Evolutionary conservation across 2,113 vertebrate genomes (phyloP), one percentile per base, ranked within the genome.

Genomic region (Centropristis striata): DNA sequence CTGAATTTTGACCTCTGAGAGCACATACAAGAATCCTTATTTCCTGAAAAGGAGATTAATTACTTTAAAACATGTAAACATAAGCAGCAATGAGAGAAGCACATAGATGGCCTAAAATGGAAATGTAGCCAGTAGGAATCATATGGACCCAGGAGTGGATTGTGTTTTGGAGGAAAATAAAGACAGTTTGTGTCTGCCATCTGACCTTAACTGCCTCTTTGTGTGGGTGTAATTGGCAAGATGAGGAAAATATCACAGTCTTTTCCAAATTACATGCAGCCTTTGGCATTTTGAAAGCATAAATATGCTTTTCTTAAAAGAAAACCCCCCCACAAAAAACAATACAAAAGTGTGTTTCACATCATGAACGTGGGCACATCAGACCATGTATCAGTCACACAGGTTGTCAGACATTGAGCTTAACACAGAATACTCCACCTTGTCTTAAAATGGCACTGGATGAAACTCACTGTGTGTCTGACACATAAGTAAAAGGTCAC

Each of bases 201-300:
- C 71, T 71, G 69, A 84, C 81, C 74, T 61, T 1, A 66, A 21
- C 58, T 74, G 51, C 54, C 53, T 72, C 54, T 63, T 23, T 21
- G 36, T 67, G 68, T 63, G 54, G 63, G 78, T 59, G 72, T 49
- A 65, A 80, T 49, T 68, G 72, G 72, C 51, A 47, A 50, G 23
- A 69, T 49, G 25, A 60, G 6, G 11, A 68, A 57, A 41, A 68
- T 32, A 59, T 69, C 25, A 28, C 5, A 44, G 41, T 32, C 16
- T 59, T 47, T 20, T 39, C 50, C 21, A 49, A 72, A 65, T 78
- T 42, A 12, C 15, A 75, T 25, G 15, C 54, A 67, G 60, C 71
- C 66, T 50, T 64, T 81, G 69, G 59, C 70, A 71, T 81, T 70
- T 71, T 63, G 2, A 51, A 77, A 49, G 50, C 20, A 72, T n/a